Conservation (phyloP, 2,113 vertebrate genomes). For the Myiozetetes cayanensis region DNA sequence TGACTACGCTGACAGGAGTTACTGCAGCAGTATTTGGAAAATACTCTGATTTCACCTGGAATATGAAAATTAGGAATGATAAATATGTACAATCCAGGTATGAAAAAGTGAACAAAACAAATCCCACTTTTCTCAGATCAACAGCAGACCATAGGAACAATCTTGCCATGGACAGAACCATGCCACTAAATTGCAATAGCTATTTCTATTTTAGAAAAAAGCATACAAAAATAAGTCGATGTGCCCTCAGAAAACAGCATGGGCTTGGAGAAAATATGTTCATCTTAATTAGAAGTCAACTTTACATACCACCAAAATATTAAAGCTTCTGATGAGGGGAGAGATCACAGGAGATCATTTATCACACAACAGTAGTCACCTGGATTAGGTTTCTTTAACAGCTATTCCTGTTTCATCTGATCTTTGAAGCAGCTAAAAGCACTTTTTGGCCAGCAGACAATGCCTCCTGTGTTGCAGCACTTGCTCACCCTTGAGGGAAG, state of each 20-base stretch:
- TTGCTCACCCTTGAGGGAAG: neutral
- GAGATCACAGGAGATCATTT: neutral
- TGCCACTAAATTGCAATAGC: neutral
- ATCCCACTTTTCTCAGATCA: neutral
- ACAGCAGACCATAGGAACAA: neutral
- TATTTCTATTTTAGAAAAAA: neutral
- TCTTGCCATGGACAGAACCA: neutral
- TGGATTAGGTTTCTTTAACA: conserved; percentile 2
- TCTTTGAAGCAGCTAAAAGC: neutral
- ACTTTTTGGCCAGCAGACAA: neutral
- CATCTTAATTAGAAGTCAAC: neutral
- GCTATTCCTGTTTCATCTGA: neutral
- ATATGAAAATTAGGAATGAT: neutral
- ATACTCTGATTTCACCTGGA: neutral
- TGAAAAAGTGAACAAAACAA: neutral
- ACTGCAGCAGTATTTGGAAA: neutral
- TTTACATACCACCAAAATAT: neutral
- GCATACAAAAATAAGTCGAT: neutral
- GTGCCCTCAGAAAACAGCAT: neutral
- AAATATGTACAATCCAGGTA: neutral
- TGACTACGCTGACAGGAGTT: neutral
- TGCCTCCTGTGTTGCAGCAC: neutral
- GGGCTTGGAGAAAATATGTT: fast-evolving
- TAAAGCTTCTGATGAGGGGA: neutral
- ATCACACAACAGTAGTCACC: neutral